Base-by-base conservation (phyloP, 2,888 invertebrate species). In the Lingula anatina region DNA sequence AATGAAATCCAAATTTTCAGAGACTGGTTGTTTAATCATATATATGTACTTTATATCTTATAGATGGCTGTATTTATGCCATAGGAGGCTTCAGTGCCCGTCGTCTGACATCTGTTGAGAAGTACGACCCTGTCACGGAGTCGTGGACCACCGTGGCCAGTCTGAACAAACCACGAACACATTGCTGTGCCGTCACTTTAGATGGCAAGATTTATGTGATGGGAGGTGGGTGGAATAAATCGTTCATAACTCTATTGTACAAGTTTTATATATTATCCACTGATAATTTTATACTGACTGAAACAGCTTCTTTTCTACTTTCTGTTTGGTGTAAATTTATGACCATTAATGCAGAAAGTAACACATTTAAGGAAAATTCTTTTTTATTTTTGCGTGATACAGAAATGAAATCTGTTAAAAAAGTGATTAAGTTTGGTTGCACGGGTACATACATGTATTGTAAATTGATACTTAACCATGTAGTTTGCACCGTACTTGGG, bases 51-150 rank as follows among this genome's bases (percentile, higher is more conserved):
- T 48, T 25, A 7, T 18, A 27, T 44, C 9, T 43, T 35, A 21
- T 42, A 59, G 59, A 46, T 40, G 56, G 55, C 12, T 35, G 49
- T 36, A 57, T 60, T 23, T 60, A 60, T 45, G 56, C 51, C 2
- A 26, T 53, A 3, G 60, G 60, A 7, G 60, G 60, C 3, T 58
- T 58, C 50, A 56, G 55, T 36, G 46, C 40, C 7, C 38, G 42
- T n/a, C 50, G 60, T 21, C 46, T 60, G 23, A 44, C 46, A 12
- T 49, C 52, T 21, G 58, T 56, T 15, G 60, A 60, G 41, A 49
- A 48, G 31, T 60, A 58, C 27, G 45, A 58, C 28, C 50, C 58
- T 18, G 26, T 23, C 1, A 49, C 46, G 3, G 49, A 58, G 39
- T 46, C 44, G 12, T 60, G 60, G 60, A 49, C 50, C 3, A 35